Evolutionary conservation across 2,888 invertebrate genomes (phyloP).

Genomic region (Urechis unicinctus): DNA sequence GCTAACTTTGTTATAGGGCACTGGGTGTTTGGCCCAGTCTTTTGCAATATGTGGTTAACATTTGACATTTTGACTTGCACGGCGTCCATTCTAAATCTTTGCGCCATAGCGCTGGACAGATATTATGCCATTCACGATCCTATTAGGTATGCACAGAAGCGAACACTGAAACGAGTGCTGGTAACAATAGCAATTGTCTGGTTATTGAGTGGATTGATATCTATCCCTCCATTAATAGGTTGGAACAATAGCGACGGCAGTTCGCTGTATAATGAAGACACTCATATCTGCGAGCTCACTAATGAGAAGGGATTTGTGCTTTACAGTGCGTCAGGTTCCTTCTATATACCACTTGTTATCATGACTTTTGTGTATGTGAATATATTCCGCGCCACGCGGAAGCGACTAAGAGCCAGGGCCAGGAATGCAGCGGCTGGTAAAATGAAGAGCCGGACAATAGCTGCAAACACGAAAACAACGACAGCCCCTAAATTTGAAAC

Average conservation of each 20-base stretch:
- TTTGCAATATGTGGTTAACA: conserved; percentile 92
- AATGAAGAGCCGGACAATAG: too few relatives aligned
- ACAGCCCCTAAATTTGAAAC: too few relatives aligned
- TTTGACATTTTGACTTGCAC: conserved; percentile 93
- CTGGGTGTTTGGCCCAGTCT: conserved; percentile 69
- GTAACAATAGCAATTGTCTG: conserved; percentile 83
- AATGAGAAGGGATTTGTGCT: conserved; percentile 83
- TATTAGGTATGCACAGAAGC: conserved; percentile 86
- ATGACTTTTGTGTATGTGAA: conserved; percentile 95
- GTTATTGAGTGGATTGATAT: conserved; percentile 87
- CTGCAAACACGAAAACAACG: too few relatives aligned
- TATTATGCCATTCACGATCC: conserved; percentile 84
- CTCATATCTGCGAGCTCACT: conserved; percentile 59
- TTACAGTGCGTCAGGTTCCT: conserved; percentile 83
- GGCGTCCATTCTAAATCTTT: too few relatives aligned
- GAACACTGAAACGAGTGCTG: conserved; percentile 60
- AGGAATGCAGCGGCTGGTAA: not conserved
- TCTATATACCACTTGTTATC: conserved; percentile 86
- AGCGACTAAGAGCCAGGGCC: conserved; percentile 14
- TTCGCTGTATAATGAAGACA: conserved; percentile 24
- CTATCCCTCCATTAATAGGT: conserved; percentile 68
- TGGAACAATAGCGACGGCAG: conserved; percentile 55
- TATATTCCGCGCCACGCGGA: conserved; percentile 80
- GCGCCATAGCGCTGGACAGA: conserved; percentile 86
- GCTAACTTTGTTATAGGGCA: not conserved